Base-by-base conservation (phyloP, 2,888 invertebrate genomes). In the Clunio marinus region DNA sequence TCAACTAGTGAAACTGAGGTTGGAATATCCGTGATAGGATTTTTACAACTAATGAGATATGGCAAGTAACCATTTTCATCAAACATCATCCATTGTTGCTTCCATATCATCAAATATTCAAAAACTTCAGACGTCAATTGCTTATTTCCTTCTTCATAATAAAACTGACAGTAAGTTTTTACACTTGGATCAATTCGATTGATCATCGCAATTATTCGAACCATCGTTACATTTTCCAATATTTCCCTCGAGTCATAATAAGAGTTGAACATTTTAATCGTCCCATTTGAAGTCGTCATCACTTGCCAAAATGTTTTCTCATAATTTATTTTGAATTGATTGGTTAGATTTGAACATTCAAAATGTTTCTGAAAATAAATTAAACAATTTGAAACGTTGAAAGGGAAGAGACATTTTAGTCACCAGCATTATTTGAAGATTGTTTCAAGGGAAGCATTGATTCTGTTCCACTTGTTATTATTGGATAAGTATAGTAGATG, bases 261-360 rank as follows among this genome's bases (percentile, higher is more conserved):
- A 1, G 66, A 51, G 25, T 55, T 32, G 5, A 32, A 55, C 8
- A 66, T 22, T 8, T 55, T 46, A 20, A 63, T 46, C 2, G 45
- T 63, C 4, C 45, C 63, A 63, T 63, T 63, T 45, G 45, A 45
- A 5, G 63, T 63, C 5, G 7, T 15, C n/a, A 41, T 17, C 2
- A 63, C 46, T 63, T 63, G 63, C 45, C 45, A 63, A n/a, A n/a
- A 57, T 27, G n/a, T n/a, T n/a, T n/a, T n/a, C n/a, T n/a, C n/a
- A n/a, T n/a, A n/a, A n/a, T n/a, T n/a, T n/a, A n/a, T n/a, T n/a
- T n/a, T n/a, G n/a, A n/a, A n/a, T n/a, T n/a, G n/a, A n/a, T n/a
- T n/a, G n/a, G n/a, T n/a, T n/a, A n/a, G n/a, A n/a, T n/a, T n/a
- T n/a, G n/a, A n/a, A n/a, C n/a, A n/a, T n/a, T n/a, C n/a, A n/a